These are phyloP conservation scores for Todiramphus saurophagus DNA, from an alignment of 2,113 vertebrate genomes.

Conservation along the genomic window DNA sequence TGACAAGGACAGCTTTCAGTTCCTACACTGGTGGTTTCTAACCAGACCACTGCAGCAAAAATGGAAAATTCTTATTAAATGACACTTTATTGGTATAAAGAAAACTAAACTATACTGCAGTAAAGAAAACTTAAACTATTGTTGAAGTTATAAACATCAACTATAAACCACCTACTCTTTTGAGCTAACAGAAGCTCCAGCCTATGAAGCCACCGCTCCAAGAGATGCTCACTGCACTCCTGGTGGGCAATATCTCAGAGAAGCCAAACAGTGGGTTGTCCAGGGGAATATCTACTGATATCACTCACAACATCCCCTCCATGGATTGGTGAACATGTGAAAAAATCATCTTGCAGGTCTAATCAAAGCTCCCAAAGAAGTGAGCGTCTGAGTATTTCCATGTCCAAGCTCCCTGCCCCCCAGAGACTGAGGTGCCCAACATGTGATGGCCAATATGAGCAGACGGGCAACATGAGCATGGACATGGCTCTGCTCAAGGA, in stretches of 20 bases:
- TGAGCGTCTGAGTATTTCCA: neutral
- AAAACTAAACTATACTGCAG: neutral
- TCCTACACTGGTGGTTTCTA: neutral
- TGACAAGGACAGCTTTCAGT: neutral
- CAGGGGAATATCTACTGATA: neutral
- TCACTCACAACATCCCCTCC: neutral
- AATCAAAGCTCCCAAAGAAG: neutral
- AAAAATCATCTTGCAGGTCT: neutral
- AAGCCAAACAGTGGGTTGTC: neutral
- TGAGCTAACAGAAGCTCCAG: neutral
- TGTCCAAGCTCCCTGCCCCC: neutral
- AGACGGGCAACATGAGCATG: neutral
- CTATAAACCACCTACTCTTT: neutral
- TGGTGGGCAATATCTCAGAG: neutral
- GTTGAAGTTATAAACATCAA: no score
- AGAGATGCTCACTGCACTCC: neutral
- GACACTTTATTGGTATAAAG: neutral
- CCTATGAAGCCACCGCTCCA: neutral
- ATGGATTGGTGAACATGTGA: neutral
- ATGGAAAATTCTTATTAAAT: neutral
- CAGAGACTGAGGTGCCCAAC: neutral
- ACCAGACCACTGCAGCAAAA: neutral
- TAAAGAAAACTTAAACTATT: neutral
- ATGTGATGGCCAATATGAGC: accelerated
- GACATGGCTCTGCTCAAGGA: neutral